phyloP scores from a whole-genome alignment of 2,797 vertebrate species.

The Spheniscus humboldti region DNA sequence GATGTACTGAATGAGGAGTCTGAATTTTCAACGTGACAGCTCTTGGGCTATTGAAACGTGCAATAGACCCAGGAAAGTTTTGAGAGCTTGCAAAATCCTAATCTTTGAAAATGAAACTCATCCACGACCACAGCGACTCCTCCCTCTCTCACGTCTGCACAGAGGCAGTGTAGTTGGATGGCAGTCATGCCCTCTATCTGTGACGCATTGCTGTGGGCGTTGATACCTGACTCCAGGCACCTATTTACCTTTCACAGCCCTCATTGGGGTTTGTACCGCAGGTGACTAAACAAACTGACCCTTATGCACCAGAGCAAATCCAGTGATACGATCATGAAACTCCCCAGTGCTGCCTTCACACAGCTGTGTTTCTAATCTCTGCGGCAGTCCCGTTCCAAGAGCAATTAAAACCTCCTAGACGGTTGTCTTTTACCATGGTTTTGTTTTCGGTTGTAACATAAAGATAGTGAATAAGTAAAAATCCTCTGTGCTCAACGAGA shows the following conservation, averaged over 20 bases:
- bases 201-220: background rate
- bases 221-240: background rate
- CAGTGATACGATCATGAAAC: background rate
- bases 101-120: background rate
- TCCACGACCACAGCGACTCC: accelerated
- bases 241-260: background rate
- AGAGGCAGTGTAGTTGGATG: accelerated
- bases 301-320: background rate
- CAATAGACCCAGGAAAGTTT: background rate
- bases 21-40: accelerated
- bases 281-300: background rate
- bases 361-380: background rate
- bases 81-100: background rate
- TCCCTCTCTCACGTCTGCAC: accelerated
- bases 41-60: accelerated
- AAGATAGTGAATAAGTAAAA: background rate
- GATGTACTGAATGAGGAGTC: background rate
- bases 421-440: background rate
- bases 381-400: background rate
- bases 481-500: background rate
- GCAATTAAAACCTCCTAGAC: background rate
- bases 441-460: background rate
- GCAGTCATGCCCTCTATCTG: background rate
- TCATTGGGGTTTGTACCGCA: background rate
- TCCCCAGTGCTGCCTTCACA: accelerated